A percentile compares a stretch with the other conserved stretches of the same genome.
Evolutionary conservation across 2,888 invertebrate species (phyloP).

Genomic region (Himalopsyche anomala): DNA sequence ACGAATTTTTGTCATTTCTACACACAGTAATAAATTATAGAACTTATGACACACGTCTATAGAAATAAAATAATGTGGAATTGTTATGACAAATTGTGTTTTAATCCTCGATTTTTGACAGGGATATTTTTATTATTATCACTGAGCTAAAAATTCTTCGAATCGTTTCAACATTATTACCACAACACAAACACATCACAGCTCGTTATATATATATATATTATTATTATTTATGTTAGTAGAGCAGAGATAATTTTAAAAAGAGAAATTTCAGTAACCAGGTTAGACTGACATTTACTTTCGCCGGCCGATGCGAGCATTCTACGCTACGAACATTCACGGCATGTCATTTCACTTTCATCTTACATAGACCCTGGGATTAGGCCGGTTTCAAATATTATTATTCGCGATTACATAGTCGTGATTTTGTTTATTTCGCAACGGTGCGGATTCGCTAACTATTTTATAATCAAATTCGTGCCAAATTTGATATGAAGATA

Average conservation of each 20-base stretch:
- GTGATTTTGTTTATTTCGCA: not conserved
- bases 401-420: not conserved
- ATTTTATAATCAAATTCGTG: conserved; percentile 38
- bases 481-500: not conserved
- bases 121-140: not conserved
- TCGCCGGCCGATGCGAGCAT: not conserved
- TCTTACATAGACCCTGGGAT: not conserved
- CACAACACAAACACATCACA: not conserved
- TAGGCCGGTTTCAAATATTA: not conserved
- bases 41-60: no score
- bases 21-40: no score
- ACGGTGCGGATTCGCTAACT: not conserved
- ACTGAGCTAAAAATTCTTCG: not conserved
- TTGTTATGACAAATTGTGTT: no score
- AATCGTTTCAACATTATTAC: not conserved
- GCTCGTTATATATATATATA: not conserved
- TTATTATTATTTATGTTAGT: not conserved
- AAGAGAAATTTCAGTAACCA: conserved; percentile 29
- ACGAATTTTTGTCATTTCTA: no score
- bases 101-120: no score
- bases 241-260: not conserved
- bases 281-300: conserved; percentile 9
- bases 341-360: conserved; percentile 34
- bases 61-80: no score
- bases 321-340: not conserved